Percentiles rank a stretch among this genome's conserved stretches.
Conservation (phyloP, 2,113 vertebrate species). For the Tamias sibiricus region DNA sequence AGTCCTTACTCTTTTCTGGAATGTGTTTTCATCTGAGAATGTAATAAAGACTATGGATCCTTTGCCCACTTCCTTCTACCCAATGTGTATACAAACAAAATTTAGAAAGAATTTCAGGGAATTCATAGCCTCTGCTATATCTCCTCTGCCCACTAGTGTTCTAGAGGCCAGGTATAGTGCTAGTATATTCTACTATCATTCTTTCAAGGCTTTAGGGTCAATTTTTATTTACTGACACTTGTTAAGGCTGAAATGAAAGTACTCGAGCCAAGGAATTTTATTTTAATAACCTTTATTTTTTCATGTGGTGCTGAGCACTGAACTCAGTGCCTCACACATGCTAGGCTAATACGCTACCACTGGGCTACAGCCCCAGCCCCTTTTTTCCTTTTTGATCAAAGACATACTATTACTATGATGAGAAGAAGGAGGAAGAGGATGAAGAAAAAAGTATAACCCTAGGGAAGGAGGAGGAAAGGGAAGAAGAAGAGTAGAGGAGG, state of each 20-base stretch:
- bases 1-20: not conserved
- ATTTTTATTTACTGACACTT: slow-evolving; percentile 50
- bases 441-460: too few species aligned
- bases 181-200: not conserved
- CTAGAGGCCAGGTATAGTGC: not conserved
- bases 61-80: not conserved
- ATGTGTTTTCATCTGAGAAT: not conserved
- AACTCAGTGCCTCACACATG: too few species aligned
- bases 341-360: too few species aligned
- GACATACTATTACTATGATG: not conserved
- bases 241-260: slow-evolving; percentile 25
- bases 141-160: not conserved
- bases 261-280: not conserved
- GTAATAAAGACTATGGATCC: slow-evolving; percentile 7
- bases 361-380: too few species aligned
- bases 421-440: too few species aligned
- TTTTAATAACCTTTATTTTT: not conserved
- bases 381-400: not conserved
- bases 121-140: not conserved
- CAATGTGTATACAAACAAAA: not conserved
- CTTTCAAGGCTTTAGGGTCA: not conserved
- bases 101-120: not conserved
- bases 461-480: too few species aligned
- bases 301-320: too few species aligned
- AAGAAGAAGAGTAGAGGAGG: too few species aligned